A percentile compares a stretch with the other conserved stretches of the same genome.
Evolutionary conservation across 2,888 invertebrate genomes (phyloP).

Genomic region (Dryadula phaetusa): DNA sequence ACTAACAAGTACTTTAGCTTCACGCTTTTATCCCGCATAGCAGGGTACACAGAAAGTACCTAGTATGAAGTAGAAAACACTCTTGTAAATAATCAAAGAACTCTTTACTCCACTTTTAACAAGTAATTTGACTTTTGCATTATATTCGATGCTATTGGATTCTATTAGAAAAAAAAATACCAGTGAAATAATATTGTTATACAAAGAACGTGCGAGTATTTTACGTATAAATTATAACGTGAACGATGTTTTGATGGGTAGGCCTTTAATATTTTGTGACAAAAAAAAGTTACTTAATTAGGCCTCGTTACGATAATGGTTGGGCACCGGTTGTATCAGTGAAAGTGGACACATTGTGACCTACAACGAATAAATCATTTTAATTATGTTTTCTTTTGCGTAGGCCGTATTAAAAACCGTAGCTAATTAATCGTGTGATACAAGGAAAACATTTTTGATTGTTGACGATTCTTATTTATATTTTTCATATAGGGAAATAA

Average conservation of each 20-base stretch:
- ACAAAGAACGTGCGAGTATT: background rate
- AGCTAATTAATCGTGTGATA: slow-evolving; percentile 14
- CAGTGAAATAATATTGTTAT: background rate
- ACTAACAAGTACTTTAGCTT: too few relatives aligned
- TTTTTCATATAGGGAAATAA: too few relatives aligned
- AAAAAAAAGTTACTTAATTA: slow-evolving; percentile 50
- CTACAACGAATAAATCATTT: slow-evolving; percentile 38
- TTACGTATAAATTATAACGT: slow-evolving; percentile 16
- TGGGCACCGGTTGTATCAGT: slow-evolving; percentile 36
- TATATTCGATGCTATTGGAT: too few relatives aligned
- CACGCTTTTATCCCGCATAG: too few relatives aligned
- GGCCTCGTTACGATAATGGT: slow-evolving; percentile 45
- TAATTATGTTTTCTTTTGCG: slow-evolving; percentile 37
- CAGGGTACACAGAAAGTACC: too few relatives aligned
- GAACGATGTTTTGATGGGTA: slow-evolving; percentile 45
- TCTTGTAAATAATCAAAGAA: too few relatives aligned
- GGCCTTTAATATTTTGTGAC: slow-evolving; percentile 44
- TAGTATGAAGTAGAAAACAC: too few relatives aligned
- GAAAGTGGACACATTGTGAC: slow-evolving; percentile 46
- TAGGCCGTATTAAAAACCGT: slow-evolving; percentile 17
- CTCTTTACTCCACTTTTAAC: too few relatives aligned
- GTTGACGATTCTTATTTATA: background rate
- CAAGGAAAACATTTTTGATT: slow-evolving; percentile 1
- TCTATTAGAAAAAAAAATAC: too few relatives aligned
- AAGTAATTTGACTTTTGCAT: too few relatives aligned